Base-by-base conservation (phyloP, 2,113 vertebrate species). In the Cyanoderma ruficeps region DNA sequence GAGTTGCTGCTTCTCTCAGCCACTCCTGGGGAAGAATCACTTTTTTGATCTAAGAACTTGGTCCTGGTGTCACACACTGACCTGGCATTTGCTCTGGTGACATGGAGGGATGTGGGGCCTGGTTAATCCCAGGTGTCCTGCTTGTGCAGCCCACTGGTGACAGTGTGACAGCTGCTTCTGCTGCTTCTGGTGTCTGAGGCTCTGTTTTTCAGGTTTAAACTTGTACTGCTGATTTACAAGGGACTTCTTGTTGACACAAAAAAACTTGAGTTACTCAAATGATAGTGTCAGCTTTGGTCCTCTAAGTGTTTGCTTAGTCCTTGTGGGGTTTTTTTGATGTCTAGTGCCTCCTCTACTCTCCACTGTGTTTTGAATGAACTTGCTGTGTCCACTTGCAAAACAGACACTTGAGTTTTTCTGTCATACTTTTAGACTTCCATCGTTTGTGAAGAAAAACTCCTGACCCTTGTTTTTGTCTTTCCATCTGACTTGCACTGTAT, bases 71-170 rank as follows among this genome's bases (percentile, higher is more conserved):
- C 77, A 13, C 7, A 12, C n/a, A 4, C 59, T 47, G 69, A 16
- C 33, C 49, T 33, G 47, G 56, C 25, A 2, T 44, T 72, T 24
- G 16, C 6, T 23, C 31, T 50, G 61, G 69, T 88, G 39, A 30
- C 9, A 0, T 0, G 1, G 25, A 71, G 35, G 30, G n/a, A 10
- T 3, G 0, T 37, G 53, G 22, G n/a, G 31, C 50, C 39, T 64
- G 4, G 33, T 31, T 76, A 47, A n/a, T 1, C 1, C 33, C 0
- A 0, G 1, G 11, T 53, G 63, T 86, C 57, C 57, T 63, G 71
- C 57, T 67, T 3, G 6, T 47, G 8, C 46, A 56, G 28, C 46
- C n/a, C 9, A 2, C 63, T 46, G 39, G 33, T 84, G 71, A 46
- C 7, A 42, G 13, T 3, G 7, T 56, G 78, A 39, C 56, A 60